phyloP scores from a whole-genome alignment of 2,113 vertebrate species.

The Formicarius rufipectus region DNA sequence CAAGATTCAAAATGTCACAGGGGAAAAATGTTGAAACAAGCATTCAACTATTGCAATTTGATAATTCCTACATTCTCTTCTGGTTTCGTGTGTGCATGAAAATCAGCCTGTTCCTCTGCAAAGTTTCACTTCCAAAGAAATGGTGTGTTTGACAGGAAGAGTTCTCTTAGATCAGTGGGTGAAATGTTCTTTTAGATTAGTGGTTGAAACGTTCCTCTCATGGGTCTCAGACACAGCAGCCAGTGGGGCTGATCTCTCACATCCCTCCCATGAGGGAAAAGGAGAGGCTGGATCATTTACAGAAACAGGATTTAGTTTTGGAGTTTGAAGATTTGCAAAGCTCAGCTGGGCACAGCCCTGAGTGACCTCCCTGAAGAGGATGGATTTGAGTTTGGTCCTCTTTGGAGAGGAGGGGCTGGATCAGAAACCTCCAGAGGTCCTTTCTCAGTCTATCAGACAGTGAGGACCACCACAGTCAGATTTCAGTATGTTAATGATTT shows the following conservation, averaged over 20 bases:
- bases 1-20: constrained; percentile 43
- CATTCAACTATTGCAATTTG: constrained; percentile 16
- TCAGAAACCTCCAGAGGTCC: not conserved
- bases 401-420: not conserved
- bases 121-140: not conserved
- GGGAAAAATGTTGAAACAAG: constrained; percentile 47
- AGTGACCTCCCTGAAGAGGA: not conserved
- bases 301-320: not conserved
- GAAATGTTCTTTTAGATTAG: not conserved
- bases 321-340: not conserved
- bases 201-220: not conserved
- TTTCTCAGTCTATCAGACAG: not conserved
- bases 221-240: not conserved
- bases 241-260: not conserved
- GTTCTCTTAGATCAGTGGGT: not conserved
- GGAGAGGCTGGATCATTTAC: not conserved
- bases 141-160: not conserved
- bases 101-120: not conserved
- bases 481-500: not conserved
- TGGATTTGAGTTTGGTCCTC: not conserved
- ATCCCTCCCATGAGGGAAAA: not conserved
- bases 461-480: not conserved
- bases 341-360: not conserved
- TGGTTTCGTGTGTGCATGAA: not conserved
- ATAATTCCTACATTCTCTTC: not conserved